phyloP scores from a whole-genome alignment of 2,113 vertebrate genomes.

The Chloropsis cyanopogon region DNA sequence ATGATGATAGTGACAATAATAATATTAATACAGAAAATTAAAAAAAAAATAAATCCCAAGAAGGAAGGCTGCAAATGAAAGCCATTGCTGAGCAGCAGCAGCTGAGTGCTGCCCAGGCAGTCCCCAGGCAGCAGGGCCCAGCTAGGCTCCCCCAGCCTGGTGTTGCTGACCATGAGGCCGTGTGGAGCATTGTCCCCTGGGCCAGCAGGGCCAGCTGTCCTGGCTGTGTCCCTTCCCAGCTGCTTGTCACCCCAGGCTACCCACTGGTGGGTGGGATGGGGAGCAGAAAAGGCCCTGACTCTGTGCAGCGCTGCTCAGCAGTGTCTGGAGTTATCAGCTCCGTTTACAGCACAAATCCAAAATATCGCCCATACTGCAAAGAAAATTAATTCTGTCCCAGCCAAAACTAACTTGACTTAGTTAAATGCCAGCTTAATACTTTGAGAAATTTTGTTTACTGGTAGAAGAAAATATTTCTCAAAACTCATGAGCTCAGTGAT shows the following conservation, averaged over 20 bases:
- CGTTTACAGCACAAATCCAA: background rate
- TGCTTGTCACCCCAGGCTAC: background rate
- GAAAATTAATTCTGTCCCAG: background rate
- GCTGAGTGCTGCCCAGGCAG: background rate
- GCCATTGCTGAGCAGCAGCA: background rate
- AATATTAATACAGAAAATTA: background rate
- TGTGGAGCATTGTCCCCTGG: fast-evolving
- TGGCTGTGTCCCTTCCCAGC: fast-evolving
- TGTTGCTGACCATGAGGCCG: background rate
- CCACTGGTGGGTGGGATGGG: background rate
- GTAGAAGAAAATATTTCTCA: background rate
- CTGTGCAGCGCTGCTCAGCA: background rate
- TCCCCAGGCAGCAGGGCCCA: background rate
- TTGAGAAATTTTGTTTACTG: background rate
- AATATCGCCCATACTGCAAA: fast-evolving
- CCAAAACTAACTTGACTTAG: background rate
- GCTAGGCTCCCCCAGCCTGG: background rate
- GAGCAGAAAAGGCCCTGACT: background rate
- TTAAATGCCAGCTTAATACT: background rate
- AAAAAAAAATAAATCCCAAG: background rate
- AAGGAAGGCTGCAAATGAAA: background rate
- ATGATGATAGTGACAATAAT: background rate
- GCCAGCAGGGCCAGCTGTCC: background rate
- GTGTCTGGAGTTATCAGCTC: background rate
- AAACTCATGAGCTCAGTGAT: background rate